A percentile compares a stretch with the other conserved stretches of the same genome.
These are phyloP conservation scores for Corydoras maculifer DNA, from an alignment of 2,113 vertebrate species.

Conservation along the genomic window DNA sequence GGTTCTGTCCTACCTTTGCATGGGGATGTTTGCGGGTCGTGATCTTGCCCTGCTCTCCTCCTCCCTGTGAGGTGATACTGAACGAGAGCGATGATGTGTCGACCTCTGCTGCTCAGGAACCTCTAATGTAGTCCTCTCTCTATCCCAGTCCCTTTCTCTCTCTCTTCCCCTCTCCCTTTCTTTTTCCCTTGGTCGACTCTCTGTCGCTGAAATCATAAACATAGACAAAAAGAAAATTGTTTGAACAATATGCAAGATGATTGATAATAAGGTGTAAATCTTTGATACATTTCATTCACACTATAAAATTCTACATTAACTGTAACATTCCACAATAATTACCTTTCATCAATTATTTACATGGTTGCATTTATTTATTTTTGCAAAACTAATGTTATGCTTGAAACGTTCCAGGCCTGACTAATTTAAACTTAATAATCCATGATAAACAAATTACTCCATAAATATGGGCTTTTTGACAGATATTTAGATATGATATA, in stretches of 20 bases:
- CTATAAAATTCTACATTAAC: background rate
- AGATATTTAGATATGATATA: slow-evolving; percentile 1
- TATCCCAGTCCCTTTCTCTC: slow-evolving; percentile 45
- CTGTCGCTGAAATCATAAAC: slow-evolving; percentile 18
- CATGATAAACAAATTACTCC: too few species aligned
- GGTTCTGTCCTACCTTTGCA: slow-evolving; percentile 77
- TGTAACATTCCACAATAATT: too few species aligned
- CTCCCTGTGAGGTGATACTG: slow-evolving; percentile 88
- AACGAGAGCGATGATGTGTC: slow-evolving; percentile 88
- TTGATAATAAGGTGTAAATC: too few species aligned
- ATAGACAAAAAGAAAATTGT: slow-evolving; percentile 3
- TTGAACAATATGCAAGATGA: too few species aligned
- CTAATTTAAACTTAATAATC: too few species aligned
- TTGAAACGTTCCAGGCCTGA: too few species aligned
- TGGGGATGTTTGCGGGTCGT: slow-evolving; percentile 85
- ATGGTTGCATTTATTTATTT: too few species aligned
- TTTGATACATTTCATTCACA: background rate
- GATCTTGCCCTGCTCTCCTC: slow-evolving; percentile 87
- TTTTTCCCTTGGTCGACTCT: slow-evolving; percentile 52
- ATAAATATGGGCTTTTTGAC: background rate
- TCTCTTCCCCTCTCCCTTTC: slow-evolving; percentile 40
- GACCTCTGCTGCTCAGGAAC: slow-evolving; percentile 86
- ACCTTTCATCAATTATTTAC: too few species aligned
- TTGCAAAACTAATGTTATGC: too few species aligned
- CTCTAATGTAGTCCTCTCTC: slow-evolving; percentile 77